phyloP scores from a whole-genome alignment of 2,113 vertebrate species.

The Ictalurus furcatus region DNA sequence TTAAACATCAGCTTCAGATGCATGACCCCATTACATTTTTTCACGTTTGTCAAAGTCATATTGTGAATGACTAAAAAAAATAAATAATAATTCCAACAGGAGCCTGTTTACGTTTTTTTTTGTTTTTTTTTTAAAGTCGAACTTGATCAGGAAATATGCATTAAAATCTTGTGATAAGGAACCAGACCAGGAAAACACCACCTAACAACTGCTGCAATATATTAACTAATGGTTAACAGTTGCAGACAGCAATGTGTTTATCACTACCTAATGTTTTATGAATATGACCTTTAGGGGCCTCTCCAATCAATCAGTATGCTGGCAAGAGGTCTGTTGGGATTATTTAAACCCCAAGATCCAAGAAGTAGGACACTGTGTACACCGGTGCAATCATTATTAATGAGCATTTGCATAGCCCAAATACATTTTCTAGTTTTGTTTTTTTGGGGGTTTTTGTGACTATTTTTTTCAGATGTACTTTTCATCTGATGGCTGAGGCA shows the following conservation, averaged over 20 bases:
- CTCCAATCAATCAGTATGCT: conserved; percentile 75
- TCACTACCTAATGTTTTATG: conserved; percentile 77
- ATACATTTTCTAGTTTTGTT: conserved; percentile 74
- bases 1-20: conserved; percentile 32
- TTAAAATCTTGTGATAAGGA: conserved; percentile 22
- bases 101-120: conserved; percentile 28
- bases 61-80: neutral
- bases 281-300: conserved; percentile 77
- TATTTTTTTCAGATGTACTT: conserved; percentile 13
- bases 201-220: conserved; percentile 50
- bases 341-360: conserved; percentile 75
- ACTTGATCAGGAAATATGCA: conserved; percentile 32
- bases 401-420: conserved; percentile 75
- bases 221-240: conserved; percentile 70
- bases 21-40: conserved; percentile 42
- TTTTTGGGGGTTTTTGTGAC: neutral
- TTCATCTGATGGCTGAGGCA: conserved; percentile 7
- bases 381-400: conserved; percentile 77
- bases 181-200: conserved; percentile 51
- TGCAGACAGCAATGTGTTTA: conserved; percentile 68
- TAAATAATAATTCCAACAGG: neutral
- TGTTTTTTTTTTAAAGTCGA: no score
- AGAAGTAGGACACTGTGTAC: conserved; percentile 80
- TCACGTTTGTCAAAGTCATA: conserved; percentile 21
- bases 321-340: conserved; percentile 73